Base-by-base conservation (phyloP, 2,888 invertebrate species). In the Hyalella azteca region DNA sequence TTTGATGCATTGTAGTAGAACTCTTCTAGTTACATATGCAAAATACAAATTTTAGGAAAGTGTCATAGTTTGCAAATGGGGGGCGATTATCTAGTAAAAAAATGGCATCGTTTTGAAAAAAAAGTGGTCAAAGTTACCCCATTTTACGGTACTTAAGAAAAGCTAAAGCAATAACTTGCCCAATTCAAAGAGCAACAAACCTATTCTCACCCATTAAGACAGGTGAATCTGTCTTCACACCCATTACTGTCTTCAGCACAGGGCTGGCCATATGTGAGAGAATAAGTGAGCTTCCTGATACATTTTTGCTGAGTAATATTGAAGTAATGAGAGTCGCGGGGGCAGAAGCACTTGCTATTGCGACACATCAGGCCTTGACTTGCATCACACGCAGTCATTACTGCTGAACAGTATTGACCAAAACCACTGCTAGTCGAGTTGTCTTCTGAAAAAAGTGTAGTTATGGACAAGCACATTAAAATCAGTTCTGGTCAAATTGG, bases 161-260 rank as follows among this genome's bases (percentile, higher is more conserved):
- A n/a, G n/a, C n/a, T n/a, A n/a, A n/a, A n/a, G n/a, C n/a, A n/a
- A n/a, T n/a, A n/a, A n/a, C n/a, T n/a, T n/a, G n/a, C n/a, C n/a
- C n/a, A n/a, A n/a, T n/a, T n/a, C n/a, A n/a, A n/a, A 54, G 29
- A 22, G 54, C 4, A 2, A 54, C 54, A 26, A 9, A 7, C 26
- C 54, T n/a, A 15, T 26, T 13, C 66, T 66, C 36, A 66, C 66
- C 66, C 66, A 32, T 15, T 66, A 15, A 36, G 7, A 66, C 66
- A 66, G 39, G 36, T 36, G 66, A 66, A 66, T 19, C 66, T 66
- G 36, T 66, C 66, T 29, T 66, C 29, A 15, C 66, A 66, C 66
- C 36, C 66, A 19, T 66, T 32, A 9, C 4, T 36, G 5, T 22
- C 36, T 3, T 66, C 66, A 36, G 39, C 32, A 36, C 66, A 66